Evolutionary conservation across 2,888 invertebrate species (phyloP), one percentile per base, ranked within the genome.

Genomic region (Neria commutata): DNA sequence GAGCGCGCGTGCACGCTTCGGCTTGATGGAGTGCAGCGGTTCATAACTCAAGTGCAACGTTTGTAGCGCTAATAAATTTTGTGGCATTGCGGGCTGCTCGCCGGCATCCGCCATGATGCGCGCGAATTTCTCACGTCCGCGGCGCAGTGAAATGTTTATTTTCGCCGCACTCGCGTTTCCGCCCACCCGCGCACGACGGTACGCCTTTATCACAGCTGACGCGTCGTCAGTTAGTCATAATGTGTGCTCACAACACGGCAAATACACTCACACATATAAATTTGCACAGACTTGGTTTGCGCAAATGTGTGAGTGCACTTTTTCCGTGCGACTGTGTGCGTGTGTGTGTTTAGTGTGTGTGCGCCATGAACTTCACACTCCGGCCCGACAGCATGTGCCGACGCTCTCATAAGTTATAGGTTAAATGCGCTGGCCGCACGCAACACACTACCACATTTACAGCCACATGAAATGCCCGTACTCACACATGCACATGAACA

Each of bases 111-210:
- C 29, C 29, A 29, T 8, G 29, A 29, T 6, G 6, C 29, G 42
- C 42, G 17, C 6, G 17, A 19, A 42, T 42, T 42, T 8, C 42
- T 17, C 17, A 19, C 26, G 21, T 16, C 26, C 14, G 14, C 34
- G 19, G n/a, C 8, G 2, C 6, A n/a, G 34, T 37, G 54, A 40
- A 62, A 52, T 63, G 59, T 65, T 65, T 67, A 64, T 65, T 53
- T 65, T 62, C 61, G 61, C 60, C 64, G 66, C 69, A 68, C 69
- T 69, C 67, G 69, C 71, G 71, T 61, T 68, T 67, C 63, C 56
- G 42, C 42, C 5, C 10, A 19, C 19, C 8, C 42, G 42, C 29
- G 29, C 19, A 6, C 11, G 29, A 29, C 29, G 6, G n/a, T n/a
- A n/a, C n/a, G n/a, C n/a, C n/a, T 11, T 29, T 6, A 11, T 29